Percentiles rank a stretch among this genome's conserved stretches.
Evolutionary conservation across 2,888 invertebrate genomes (phyloP).

Genomic region (Sesia bembeciformis): DNA sequence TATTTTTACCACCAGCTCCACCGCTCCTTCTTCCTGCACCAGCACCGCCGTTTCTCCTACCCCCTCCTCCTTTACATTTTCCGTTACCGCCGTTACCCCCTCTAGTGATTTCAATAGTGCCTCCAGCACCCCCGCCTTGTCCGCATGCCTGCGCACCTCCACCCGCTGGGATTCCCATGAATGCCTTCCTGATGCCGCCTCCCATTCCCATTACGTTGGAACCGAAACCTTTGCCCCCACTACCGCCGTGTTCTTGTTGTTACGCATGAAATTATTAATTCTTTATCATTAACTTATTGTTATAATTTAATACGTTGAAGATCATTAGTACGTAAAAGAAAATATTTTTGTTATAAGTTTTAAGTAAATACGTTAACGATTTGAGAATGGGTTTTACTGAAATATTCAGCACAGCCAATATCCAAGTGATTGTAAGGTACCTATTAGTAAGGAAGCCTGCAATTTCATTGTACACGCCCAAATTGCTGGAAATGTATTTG

Average conservation of each 20-base stretch:
- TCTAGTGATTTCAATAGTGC: slow-evolving; percentile 36
- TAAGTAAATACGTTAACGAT: too few species aligned
- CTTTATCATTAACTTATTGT: too few species aligned
- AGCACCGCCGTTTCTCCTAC: neutral
- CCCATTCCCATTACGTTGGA: slow-evolving; percentile 53
- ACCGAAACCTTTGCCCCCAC: slow-evolving; percentile 36
- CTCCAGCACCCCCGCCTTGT: slow-evolving; percentile 24
- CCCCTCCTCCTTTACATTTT: slow-evolving; percentile 12
- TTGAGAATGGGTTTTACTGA: too few species aligned
- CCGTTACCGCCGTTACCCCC: slow-evolving; percentile 12
- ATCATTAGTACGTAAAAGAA: too few species aligned
- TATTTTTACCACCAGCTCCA: slow-evolving; percentile 11
- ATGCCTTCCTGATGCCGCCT: slow-evolving; percentile 47
- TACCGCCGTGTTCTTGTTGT: slow-evolving; percentile 19
- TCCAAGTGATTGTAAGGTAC: too few species aligned
- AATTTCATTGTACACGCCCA: too few species aligned
- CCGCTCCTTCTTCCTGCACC: slow-evolving; percentile 6
- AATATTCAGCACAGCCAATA: too few species aligned
- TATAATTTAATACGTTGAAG: too few species aligned
- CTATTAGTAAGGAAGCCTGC: too few species aligned
- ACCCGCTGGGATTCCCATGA: slow-evolving; percentile 43
- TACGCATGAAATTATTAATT: neutral
- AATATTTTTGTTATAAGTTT: too few species aligned
- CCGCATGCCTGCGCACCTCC: slow-evolving; percentile 20
- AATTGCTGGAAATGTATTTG: too few species aligned